phyloP scores from a whole-genome alignment of 2,888 invertebrate genomes.

The Drosophila antonietae region DNA sequence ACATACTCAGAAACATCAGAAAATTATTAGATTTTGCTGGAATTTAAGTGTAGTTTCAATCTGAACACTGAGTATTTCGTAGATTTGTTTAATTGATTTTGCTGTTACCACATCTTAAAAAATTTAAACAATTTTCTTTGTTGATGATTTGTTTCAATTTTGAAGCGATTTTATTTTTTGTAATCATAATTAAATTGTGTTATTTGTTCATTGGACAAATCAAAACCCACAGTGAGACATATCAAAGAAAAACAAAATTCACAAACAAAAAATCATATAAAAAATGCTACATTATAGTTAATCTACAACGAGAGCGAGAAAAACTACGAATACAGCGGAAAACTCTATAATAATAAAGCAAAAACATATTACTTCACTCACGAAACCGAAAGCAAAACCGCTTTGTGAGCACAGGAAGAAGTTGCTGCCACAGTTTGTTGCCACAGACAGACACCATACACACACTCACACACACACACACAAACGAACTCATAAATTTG shows the following conservation, averaged over 20 bases:
- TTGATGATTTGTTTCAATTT: conserved; percentile 21
- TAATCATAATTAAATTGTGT: conserved; percentile 60
- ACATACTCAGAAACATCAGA: background rate
- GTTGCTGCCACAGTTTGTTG: conserved; percentile 59
- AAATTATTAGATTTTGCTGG: background rate
- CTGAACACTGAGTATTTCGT: background rate
- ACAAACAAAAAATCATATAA: conserved; percentile 14
- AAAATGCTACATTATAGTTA: conserved; percentile 65
- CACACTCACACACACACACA: conserved; percentile 2
- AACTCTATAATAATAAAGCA: conserved; percentile 56
- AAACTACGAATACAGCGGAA: conserved; percentile 54
- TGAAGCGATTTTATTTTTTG: conserved; percentile 62
- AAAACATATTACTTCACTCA: conserved; percentile 62
- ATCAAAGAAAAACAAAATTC: conserved; percentile 24
- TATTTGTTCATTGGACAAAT: conserved; percentile 63
- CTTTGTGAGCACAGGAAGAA: conserved; percentile 61
- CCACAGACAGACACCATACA: conserved; percentile 28
- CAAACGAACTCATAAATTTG: conserved; percentile 32
- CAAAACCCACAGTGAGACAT: conserved; percentile 51
- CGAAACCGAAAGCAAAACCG: conserved; percentile 65
- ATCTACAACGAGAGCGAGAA: conserved; percentile 43
- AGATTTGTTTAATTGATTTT: background rate
- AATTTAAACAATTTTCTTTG: background rate
- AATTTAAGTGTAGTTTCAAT: background rate
- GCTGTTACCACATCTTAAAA: conserved; percentile 17